Conservation (phyloP, 2,113 vertebrate genomes). For the Corydoras maculifer region DNA sequence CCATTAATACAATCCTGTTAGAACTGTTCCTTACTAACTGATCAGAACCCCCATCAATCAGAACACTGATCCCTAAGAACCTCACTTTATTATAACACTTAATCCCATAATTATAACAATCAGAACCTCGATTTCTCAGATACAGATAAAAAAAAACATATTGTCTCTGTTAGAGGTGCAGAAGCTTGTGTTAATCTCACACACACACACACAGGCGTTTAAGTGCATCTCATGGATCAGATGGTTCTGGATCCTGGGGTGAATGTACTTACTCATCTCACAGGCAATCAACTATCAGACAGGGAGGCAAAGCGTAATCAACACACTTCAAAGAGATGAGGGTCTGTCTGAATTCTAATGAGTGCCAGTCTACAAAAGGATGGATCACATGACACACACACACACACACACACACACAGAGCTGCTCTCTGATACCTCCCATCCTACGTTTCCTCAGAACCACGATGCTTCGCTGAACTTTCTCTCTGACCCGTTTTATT, state of each 20-base stretch:
- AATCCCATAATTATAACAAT: no score
- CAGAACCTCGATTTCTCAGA: not conserved
- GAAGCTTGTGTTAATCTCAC: not conserved
- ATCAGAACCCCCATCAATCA: no score
- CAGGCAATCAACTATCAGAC: slow-evolving; percentile 3
- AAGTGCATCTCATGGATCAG: not conserved
- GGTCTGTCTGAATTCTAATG: slow-evolving; percentile 61
- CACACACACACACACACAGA: no score
- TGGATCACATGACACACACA: not conserved
- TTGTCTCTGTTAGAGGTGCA: not conserved
- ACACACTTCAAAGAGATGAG: slow-evolving; percentile 52
- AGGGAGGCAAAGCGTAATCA: slow-evolving; percentile 22
- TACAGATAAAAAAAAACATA: not conserved
- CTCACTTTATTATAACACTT: no score
- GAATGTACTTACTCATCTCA: not conserved
- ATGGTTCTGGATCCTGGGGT: slow-evolving; percentile 4
- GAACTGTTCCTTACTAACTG: no score
- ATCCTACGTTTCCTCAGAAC: not conserved
- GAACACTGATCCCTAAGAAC: no score
- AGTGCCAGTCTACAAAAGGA: slow-evolving; percentile 44
- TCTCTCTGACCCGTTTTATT: no score
- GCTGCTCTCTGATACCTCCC: no score
- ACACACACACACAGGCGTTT: not conserved
- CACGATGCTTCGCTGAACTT: not conserved
- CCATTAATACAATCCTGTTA: no score